Percentiles rank a stretch among this genome's conserved stretches.
Conservation (phyloP, 2,113 vertebrate genomes). For the Elgaria multicarinata region DNA sequence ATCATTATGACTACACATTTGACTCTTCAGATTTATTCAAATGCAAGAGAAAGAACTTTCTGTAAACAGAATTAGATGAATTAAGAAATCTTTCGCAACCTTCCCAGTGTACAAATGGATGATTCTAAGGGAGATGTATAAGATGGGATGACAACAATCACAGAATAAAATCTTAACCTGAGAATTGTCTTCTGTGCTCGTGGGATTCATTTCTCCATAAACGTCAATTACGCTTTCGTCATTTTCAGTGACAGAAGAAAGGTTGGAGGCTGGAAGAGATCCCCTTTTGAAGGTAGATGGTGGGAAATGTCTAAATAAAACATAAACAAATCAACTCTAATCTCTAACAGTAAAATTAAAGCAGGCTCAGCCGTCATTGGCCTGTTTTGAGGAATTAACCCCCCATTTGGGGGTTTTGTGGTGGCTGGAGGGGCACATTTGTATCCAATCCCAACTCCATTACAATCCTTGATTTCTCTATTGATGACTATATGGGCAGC, state of each 20-base stretch:
- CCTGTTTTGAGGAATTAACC: neutral
- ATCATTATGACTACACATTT: neutral
- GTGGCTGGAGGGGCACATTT: neutral
- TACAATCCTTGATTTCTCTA: neutral
- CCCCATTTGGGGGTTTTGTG: neutral
- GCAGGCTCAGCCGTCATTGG: neutral
- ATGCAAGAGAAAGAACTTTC: neutral
- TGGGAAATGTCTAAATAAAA: constrained; percentile 67
- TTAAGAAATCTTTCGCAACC: neutral
- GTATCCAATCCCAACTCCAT: neutral
- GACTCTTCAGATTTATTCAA: neutral
- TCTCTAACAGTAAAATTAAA: neutral
- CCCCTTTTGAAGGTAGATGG: constrained; percentile 65
- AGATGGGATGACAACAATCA: neutral
- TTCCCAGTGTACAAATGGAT: neutral
- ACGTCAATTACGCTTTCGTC: constrained; percentile 71
- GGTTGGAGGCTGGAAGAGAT: constrained; percentile 32
- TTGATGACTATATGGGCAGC: neutral
- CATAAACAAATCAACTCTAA: neutral
- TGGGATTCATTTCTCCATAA: constrained; percentile 43
- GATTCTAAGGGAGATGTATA: neutral
- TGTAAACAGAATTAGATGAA: neutral
- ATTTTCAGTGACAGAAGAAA: constrained; percentile 78
- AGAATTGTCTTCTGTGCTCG: constrained; percentile 47
- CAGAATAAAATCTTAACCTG: constrained; percentile 76